Conservation (phyloP, 2,797 vertebrate genomes). For the Enteromius fasciolatus region DNA sequence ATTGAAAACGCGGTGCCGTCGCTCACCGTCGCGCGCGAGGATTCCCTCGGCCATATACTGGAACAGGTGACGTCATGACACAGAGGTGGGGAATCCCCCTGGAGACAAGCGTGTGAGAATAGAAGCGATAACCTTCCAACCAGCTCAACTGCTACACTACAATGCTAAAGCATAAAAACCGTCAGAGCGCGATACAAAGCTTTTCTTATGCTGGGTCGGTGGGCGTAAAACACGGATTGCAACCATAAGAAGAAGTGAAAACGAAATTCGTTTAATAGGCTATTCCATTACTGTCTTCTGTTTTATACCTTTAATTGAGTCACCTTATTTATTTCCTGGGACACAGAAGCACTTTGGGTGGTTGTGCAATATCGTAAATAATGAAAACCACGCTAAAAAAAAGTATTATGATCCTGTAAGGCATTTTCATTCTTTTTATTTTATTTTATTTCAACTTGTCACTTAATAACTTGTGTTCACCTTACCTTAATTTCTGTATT, state of each 20-base stretch:
- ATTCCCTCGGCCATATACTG: conserved; percentile 59
- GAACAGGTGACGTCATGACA: conserved; percentile 54
- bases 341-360: neutral
- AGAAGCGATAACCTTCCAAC: neutral
- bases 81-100: conserved; percentile 52
- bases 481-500: neutral
- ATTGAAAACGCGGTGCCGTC: neutral
- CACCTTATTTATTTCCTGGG: neutral
- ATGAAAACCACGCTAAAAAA: neutral
- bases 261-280: neutral
- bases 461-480: neutral
- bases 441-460: neutral
- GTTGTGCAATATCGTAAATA: neutral
- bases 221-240: neutral
- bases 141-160: neutral
- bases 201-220: neutral
- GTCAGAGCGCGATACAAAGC: neutral
- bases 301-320: neutral
- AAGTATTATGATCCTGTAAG: no score
- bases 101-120: neutral
- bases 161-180: neutral
- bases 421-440: neutral
- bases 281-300: neutral
- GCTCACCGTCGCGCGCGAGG: conserved; percentile 31
- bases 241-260: neutral